These are phyloP conservation scores for Porites evermanni DNA, from an alignment of 92 coral and sea anemone species.

Conservation along the genomic window DNA sequence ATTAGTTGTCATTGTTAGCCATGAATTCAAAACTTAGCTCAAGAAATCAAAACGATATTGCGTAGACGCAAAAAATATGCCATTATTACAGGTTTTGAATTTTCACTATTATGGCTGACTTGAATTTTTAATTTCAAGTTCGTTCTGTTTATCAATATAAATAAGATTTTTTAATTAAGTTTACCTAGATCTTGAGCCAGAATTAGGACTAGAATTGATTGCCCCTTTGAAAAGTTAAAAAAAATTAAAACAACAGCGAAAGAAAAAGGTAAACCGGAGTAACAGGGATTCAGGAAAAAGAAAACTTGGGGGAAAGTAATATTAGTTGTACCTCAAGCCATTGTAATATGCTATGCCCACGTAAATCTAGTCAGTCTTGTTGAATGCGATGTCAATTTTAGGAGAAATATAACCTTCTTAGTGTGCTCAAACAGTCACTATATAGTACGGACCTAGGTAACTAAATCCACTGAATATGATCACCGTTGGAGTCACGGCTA, in stretches of 20 bases:
- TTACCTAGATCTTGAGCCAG: constrained; percentile 22
- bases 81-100: background rate
- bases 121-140: background rate
- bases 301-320: background rate
- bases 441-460: background rate
- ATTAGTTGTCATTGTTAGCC: background rate
- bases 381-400: too few relatives aligned
- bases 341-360: background rate
- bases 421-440: background rate
- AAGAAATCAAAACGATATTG: background rate
- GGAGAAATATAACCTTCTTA: too few relatives aligned
- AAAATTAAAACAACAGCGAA: background rate
- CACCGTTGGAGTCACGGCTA: background rate
- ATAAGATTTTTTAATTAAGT: background rate
- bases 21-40: background rate
- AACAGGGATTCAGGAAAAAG: background rate
- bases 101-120: too few relatives aligned
- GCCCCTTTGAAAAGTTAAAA: background rate
- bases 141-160: background rate
- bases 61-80: too few relatives aligned
- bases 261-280: background rate
- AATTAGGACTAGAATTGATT: background rate
- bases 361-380: background rate
- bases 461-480: background rate
- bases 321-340: background rate